Percentiles rank a stretch among this genome's conserved stretches.
Evolutionary conservation across 2,113 vertebrate species (phyloP).

Genomic region (Pomatostomus ruficeps): DNA sequence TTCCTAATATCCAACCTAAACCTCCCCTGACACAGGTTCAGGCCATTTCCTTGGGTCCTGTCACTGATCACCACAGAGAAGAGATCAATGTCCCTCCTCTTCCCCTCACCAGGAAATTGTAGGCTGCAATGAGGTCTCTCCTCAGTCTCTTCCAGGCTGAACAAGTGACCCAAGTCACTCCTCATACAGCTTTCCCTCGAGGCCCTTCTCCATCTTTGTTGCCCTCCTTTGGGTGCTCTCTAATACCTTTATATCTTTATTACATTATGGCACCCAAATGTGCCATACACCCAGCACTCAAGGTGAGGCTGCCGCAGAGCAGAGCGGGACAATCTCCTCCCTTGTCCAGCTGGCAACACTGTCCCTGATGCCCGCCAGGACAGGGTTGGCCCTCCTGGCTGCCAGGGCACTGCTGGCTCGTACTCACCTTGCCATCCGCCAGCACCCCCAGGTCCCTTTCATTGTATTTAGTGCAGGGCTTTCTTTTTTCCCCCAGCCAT

Average conservation of each 20-base stretch:
- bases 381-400: background rate
- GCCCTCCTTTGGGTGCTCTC: background rate
- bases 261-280: background rate
- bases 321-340: background rate
- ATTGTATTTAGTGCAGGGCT: background rate
- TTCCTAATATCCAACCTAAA: background rate
- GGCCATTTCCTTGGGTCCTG: background rate
- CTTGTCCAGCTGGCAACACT: accelerated
- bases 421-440: accelerated
- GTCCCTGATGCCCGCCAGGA: too few species aligned
- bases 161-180: background rate
- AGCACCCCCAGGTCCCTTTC: background rate
- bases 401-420: background rate
- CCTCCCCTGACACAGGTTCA: background rate
- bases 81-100: background rate
- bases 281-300: accelerated
- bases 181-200: background rate
- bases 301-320: background rate
- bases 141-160: background rate
- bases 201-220: background rate
- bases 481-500: background rate
- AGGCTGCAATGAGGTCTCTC: background rate
- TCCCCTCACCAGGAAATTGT: background rate
- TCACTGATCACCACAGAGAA: background rate
- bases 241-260: background rate